Evolutionary conservation across 1,140 invertebrate genomes (phyloP).

Genomic region (Drosophila nikananu): DNA sequence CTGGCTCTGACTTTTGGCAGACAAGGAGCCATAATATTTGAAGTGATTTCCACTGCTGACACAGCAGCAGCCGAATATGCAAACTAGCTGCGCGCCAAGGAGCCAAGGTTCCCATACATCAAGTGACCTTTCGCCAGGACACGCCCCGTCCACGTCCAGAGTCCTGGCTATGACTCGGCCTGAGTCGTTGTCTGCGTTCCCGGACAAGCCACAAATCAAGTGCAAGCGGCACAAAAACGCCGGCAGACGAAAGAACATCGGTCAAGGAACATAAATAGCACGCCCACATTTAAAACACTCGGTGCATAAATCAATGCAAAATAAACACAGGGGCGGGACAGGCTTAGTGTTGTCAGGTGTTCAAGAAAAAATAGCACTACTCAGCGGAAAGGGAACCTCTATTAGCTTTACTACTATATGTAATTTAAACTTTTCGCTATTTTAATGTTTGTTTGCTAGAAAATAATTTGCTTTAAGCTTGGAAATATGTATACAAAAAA

Average conservation of each 20-base stretch:
- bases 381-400: neutral
- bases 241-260: conserved; percentile 33
- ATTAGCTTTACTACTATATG: too few species aligned
- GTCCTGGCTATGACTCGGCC: conserved; percentile 11
- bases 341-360: conserved; percentile 29
- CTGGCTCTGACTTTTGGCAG: conserved; percentile 14
- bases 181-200: conserved; percentile 22
- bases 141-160: conserved; percentile 27
- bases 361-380: neutral
- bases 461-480: neutral
- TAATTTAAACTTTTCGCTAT: neutral
- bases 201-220: conserved; percentile 72
- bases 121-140: conserved; percentile 67
- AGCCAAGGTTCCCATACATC: conserved; percentile 62
- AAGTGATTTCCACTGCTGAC: conserved; percentile 60
- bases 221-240: conserved; percentile 49
- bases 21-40: conserved; percentile 52
- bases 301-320: conserved; percentile 76
- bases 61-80: conserved; percentile 54
- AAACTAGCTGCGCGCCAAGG: conserved; percentile 53
- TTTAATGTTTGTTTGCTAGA: neutral
- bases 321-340: conserved; percentile 27
- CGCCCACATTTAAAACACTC: conserved; percentile 72
- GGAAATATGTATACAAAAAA: too few species aligned
- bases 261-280: conserved; percentile 62